Percentiles rank a stretch among this genome's conserved stretches.
Conservation (phyloP, 2,113 vertebrate genomes). For the Myrmecophaga tridactyla region DNA sequence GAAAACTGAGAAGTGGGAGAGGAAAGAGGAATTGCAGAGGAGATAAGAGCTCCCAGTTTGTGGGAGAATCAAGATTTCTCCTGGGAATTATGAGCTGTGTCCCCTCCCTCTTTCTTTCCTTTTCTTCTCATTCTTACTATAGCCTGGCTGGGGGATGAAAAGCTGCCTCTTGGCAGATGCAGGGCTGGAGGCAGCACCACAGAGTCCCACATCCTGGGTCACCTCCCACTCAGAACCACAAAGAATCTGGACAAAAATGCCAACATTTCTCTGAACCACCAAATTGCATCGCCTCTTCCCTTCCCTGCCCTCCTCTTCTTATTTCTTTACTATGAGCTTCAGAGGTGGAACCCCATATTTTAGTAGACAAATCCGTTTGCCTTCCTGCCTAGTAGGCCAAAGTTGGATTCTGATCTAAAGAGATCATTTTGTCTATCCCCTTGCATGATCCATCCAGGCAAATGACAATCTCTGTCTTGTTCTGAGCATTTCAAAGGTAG, state of each 20-base stretch:
- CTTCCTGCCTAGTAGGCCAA: not conserved
- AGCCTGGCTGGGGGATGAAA: slow-evolving; percentile 56
- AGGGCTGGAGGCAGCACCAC: slow-evolving; percentile 27
- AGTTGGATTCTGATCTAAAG: not conserved
- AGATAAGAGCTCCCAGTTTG: slow-evolving; percentile 14
- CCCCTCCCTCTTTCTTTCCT: slow-evolving; percentile 7
- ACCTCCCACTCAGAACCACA: slow-evolving; percentile 69
- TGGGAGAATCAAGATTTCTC: slow-evolving; percentile 66
- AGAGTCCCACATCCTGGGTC: slow-evolving; percentile 68
- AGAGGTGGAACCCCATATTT: not conserved
- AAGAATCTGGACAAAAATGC: slow-evolving; percentile 65
- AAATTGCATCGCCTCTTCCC: slow-evolving; percentile 26
- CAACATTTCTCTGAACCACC: slow-evolving; percentile 59
- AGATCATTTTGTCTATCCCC: not conserved
- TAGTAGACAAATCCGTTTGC: not conserved
- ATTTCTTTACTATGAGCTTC: not conserved
- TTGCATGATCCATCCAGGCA: not conserved
- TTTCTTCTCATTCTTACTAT: slow-evolving; percentile 25
- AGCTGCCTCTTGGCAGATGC: slow-evolving; percentile 50
- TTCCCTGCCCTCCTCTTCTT: slow-evolving; percentile 29
- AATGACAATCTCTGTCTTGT: not conserved
- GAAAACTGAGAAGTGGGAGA: not conserved
- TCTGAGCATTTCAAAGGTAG: not conserved
- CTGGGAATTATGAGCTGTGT: slow-evolving; percentile 20
- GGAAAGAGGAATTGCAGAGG: not conserved